phyloP scores from a whole-genome alignment of 37 sponge, comb jelly and placozoan species.

The Corticium candelabrum region DNA sequence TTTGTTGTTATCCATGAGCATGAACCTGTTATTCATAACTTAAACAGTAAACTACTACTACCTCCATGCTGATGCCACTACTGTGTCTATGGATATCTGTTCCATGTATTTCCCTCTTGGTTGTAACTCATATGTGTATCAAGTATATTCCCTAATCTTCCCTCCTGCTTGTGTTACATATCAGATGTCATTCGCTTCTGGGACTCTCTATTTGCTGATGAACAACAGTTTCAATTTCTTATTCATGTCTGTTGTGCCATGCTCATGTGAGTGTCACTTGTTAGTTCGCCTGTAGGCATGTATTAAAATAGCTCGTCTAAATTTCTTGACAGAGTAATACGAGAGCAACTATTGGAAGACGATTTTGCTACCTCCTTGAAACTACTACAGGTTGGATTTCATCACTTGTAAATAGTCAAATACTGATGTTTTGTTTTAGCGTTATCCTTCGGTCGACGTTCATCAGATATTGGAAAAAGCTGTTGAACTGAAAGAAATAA shows the following conservation, averaged over 20 bases:
- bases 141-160: too few relatives aligned
- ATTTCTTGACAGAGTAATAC: neutral
- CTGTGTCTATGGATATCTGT: too few relatives aligned
- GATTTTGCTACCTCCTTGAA: neutral
- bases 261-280: constrained; percentile 42
- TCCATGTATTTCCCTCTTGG: too few relatives aligned
- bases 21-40: neutral
- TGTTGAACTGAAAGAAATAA: constrained; percentile 9
- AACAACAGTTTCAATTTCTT: constrained; percentile 70
- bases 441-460: constrained; percentile 10
- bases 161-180: too few relatives aligned
- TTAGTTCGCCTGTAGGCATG: too few relatives aligned
- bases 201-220: constrained; percentile 79
- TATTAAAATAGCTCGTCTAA: too few relatives aligned
- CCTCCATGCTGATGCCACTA: too few relatives aligned
- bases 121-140: too few relatives aligned
- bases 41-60: too few relatives aligned
- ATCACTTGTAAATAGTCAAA: neutral
- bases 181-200: constrained; percentile 83
- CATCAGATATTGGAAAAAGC: constrained; percentile 10
- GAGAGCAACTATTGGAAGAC: constrained; percentile 1
- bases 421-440: neutral
- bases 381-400: neutral
- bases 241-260: constrained; percentile 79
- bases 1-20: neutral